Evolutionary conservation across 2,797 vertebrate genomes (phyloP), one percentile per base, ranked within the genome.

Genomic region (Anolis apletophallus): DNA sequence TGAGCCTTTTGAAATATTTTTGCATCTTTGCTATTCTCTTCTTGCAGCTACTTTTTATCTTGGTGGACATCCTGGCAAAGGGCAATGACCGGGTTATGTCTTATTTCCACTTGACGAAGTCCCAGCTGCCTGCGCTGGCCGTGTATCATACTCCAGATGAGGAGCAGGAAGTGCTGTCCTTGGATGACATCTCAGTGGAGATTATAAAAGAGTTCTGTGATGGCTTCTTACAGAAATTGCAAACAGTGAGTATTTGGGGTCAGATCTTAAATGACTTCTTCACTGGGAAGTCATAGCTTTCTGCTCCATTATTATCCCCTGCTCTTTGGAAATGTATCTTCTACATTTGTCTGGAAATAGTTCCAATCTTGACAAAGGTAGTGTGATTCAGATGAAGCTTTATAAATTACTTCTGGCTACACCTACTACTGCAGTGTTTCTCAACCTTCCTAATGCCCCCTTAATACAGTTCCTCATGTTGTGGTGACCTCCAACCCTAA

Each of bases 41-140:
- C 83, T 83, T 76, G 50, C 94, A 99, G 98, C 94, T 98, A 90
- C 96, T 99, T 87, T 99, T 99, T 74, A 96, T 99, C 85, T 92
- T 98, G 91, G 94, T 99, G 85, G 97, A 99, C 23, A 97, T 96
- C 81, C 94, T 93, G 3, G 52, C 95, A 50, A 96, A 96, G 83
- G 95, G 96, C 85, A 99, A 98, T 83, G 93, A 89, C 9, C 96
- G 86, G 29, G 95, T 96, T 6, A 84, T 98, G 81, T 94, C 94
- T 0, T 99, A 97, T 95, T 99, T 99, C 85, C 96, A 96, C 55
- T 94, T 99, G 80, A 97, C 96, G 88, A 95, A 96, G 50, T 87
- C 94, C 82, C 97, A 99, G 81, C 96, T 99, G 64, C 98, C 98
- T 1, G 97, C 97, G 57, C 92, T 99, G 8, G 98, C 97, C 23